Conservation (phyloP, 1,140 invertebrate species). For the Bombus huntii region DNA sequence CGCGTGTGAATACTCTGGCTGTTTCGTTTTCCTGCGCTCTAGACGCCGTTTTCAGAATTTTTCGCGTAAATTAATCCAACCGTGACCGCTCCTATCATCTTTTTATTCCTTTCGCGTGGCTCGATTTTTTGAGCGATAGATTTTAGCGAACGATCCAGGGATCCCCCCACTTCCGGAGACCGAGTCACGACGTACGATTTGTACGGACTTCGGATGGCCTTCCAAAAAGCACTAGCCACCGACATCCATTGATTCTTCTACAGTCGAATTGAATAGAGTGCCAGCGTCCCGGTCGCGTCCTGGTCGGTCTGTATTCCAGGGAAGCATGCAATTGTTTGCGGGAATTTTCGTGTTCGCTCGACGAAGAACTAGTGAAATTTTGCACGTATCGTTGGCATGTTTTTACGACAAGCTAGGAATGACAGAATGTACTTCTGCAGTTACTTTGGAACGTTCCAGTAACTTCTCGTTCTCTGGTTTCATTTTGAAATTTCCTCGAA, state of each 20-base stretch:
- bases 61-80: constrained; percentile 54
- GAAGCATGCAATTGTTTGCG: constrained; percentile 26
- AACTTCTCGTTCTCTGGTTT: no score
- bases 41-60: constrained; percentile 19
- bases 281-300: neutral
- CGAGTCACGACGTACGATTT: constrained; percentile 8
- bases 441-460: no score
- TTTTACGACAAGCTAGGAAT: neutral
- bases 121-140: constrained; percentile 24
- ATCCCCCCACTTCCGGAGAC: constrained; percentile 14
- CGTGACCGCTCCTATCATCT: neutral
- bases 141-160: constrained; percentile 29
- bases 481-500: neutral
- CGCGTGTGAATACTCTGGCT: neutral
- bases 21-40: neutral
- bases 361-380: neutral
- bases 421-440: no score
- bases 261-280: constrained; percentile 17
- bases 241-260: constrained; percentile 12
- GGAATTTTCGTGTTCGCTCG: constrained; percentile 1
- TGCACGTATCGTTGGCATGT: neutral
- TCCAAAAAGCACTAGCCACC: neutral
- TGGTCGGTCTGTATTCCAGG: neutral
- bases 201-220: neutral
- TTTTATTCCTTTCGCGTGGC: neutral